Conservation (phyloP, 2,113 vertebrate genomes). For the Myrmecophaga tridactyla region DNA sequence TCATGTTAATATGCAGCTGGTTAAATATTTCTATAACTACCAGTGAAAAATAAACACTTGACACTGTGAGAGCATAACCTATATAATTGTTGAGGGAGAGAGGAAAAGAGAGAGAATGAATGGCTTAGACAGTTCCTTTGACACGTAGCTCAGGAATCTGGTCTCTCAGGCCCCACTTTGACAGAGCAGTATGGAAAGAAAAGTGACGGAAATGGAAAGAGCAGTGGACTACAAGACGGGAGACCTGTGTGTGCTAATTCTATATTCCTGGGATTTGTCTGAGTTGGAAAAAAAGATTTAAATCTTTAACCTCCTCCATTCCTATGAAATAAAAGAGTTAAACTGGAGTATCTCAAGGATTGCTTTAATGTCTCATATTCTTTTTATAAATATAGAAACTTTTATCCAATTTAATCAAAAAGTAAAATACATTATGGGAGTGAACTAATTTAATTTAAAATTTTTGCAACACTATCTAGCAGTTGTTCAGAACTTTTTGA, state of each 20-base stretch:
- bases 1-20: constrained; percentile 49
- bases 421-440: not conserved
- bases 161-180: not conserved
- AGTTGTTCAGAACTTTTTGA: not conserved
- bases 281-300: not conserved
- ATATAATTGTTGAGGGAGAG: not conserved
- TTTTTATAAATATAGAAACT: not conserved
- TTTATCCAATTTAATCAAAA: constrained; percentile 5
- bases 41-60: constrained; percentile 36
- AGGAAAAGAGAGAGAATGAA: not conserved
- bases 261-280: not conserved
- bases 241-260: not conserved
- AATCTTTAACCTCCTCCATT: not conserved
- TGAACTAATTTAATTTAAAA: not conserved
- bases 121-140: not conserved
- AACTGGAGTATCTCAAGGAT: not conserved
- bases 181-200: not conserved
- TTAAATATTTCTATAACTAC: constrained; percentile 62
- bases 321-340: not conserved
- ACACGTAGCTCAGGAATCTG: not conserved
- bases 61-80: not conserved
- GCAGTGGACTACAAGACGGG: not conserved
- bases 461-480: not conserved
- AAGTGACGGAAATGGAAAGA: not conserved
- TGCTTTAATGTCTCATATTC: constrained; percentile 9